A percentile compares a stretch with the other conserved stretches of the same genome.
Conservation (phyloP, 2,797 vertebrate species). For the Pempheris klunzingeri region DNA sequence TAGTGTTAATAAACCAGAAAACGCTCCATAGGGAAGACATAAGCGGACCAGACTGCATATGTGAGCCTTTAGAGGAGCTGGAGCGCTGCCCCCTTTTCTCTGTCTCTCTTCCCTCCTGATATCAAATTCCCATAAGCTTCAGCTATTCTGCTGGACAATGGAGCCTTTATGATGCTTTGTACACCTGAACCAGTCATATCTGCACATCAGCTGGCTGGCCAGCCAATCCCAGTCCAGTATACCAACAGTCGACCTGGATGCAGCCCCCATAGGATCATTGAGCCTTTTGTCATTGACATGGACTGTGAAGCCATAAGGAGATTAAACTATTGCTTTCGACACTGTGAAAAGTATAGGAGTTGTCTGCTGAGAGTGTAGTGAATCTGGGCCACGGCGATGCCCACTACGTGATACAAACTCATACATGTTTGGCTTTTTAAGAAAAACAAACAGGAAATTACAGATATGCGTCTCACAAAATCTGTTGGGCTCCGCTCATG, state of each 20-base stretch:
- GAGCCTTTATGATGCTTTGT: constrained; percentile 68
- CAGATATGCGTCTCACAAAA: neutral
- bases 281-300: neutral
- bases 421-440: neutral
- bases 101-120: constrained; percentile 23
- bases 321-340: neutral
- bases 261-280: neutral
- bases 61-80: neutral
- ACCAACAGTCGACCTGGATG: neutral
- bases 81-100: neutral
- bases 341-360: neutral
- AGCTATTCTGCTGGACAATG: constrained; percentile 70
- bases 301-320: neutral
- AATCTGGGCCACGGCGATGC: constrained; percentile 7
- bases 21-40: neutral
- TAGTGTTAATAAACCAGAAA: neutral
- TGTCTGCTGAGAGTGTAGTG: neutral
- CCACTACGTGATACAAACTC: neutral
- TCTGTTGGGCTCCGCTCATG: neutral
- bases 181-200: constrained; percentile 73
- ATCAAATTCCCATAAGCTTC: constrained; percentile 72
- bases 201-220: constrained; percentile 36
- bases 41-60: neutral
- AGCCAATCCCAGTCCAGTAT: constrained; percentile 21
- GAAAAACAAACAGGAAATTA: constrained; percentile 1